Conservation (phyloP, 2,113 vertebrate species). For the Syngnathus floridae region DNA sequence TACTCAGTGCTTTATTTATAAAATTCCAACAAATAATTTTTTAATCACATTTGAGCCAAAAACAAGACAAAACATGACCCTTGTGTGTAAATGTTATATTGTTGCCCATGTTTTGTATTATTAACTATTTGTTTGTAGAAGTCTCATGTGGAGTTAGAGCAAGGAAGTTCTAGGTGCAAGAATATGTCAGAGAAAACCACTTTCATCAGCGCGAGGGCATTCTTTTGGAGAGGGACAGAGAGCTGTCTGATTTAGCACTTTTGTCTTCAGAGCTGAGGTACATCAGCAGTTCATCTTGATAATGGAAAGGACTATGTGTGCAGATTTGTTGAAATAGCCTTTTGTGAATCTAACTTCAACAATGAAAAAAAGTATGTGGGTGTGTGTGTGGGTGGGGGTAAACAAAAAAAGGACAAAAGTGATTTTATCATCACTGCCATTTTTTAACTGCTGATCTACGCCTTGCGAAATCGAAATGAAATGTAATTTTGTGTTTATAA, state of each 20-base stretch:
- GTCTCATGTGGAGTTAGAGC: constrained; percentile 39
- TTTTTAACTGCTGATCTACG: constrained; percentile 25
- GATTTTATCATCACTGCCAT: constrained; percentile 40
- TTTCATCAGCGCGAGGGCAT: constrained; percentile 49
- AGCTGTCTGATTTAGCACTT: constrained; percentile 60
- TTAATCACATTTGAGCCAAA: background rate
- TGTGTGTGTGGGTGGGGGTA: constrained; percentile 5
- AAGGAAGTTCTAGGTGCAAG: constrained; percentile 16
- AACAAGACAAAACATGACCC: background rate
- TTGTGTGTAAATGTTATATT: constrained; percentile 15
- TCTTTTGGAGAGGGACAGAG: constrained; percentile 43
- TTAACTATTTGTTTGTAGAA: constrained; percentile 13
- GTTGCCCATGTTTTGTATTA: background rate
- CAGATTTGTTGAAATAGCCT: constrained; percentile 57
- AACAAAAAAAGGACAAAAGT: constrained; percentile 10
- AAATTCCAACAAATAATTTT: background rate
- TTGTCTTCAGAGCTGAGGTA: constrained; percentile 45
- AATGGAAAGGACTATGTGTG: constrained; percentile 52
- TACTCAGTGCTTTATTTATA: too few species aligned
- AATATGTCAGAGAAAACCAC: constrained; percentile 54
- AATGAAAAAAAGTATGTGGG: constrained; percentile 29
- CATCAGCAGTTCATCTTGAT: constrained; percentile 65
- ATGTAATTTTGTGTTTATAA: background rate
- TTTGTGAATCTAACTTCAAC: constrained; percentile 55
- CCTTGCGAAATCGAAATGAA: background rate